phyloP scores from a whole-genome alignment of 2,113 vertebrate species.

The Dasyurus viverrinus region DNA sequence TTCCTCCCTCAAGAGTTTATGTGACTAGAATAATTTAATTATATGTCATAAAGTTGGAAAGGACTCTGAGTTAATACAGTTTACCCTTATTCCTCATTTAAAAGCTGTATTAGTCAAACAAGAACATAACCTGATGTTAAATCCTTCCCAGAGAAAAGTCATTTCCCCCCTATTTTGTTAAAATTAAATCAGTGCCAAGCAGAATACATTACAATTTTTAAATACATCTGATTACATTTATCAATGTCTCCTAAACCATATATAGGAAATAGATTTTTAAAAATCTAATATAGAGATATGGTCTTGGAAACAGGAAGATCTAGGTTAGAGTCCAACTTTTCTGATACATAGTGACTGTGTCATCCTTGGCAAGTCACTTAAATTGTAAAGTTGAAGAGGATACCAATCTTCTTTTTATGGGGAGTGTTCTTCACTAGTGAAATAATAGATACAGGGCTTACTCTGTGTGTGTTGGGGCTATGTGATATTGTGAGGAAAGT shows the following conservation, averaged over 20 bases:
- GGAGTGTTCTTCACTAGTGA: background rate
- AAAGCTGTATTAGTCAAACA: background rate
- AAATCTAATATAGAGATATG: background rate
- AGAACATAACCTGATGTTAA: background rate
- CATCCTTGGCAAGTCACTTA: background rate
- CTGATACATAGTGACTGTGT: too few relatives aligned
- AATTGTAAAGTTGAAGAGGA: background rate
- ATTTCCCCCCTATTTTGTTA: background rate
- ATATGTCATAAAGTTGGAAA: background rate
- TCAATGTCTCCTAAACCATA: background rate
- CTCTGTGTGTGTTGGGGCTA: background rate
- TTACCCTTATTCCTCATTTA: background rate
- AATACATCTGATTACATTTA: background rate
- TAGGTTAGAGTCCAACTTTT: background rate
- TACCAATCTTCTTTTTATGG: background rate
- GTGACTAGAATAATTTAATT: background rate
- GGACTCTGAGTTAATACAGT: background rate
- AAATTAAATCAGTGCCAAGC: background rate
- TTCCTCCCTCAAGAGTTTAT: background rate
- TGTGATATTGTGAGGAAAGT: background rate
- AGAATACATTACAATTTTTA: background rate
- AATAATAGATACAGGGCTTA: background rate
- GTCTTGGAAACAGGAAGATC: background rate
- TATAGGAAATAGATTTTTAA: background rate
- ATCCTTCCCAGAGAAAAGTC: background rate